Conservation (phyloP, 1,140 invertebrate species). For the Paraescarpia echinospica region DNA sequence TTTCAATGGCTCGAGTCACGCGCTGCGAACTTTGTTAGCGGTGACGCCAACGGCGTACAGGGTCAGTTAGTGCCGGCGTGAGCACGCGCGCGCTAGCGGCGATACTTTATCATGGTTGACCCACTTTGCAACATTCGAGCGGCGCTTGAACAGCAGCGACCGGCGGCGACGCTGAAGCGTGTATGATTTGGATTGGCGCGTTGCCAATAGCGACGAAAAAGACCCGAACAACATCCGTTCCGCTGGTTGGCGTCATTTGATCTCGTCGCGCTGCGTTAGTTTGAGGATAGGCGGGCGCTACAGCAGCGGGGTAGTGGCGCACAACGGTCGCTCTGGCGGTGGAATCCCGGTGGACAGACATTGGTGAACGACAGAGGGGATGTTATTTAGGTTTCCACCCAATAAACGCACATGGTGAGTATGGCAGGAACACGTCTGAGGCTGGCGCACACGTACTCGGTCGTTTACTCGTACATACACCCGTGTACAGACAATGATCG, state of each 20-base stretch:
- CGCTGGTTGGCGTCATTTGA: background rate
- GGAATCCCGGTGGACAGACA: background rate
- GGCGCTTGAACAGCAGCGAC: background rate
- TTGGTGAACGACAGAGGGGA: background rate
- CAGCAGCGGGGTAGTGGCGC: background rate
- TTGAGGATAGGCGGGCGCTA: background rate
- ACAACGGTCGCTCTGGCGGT: background rate
- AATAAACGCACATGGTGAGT: background rate
- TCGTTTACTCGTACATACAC: background rate
- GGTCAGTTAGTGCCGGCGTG: background rate
- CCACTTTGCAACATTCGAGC: background rate
- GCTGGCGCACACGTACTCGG: background rate
- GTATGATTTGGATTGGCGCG: background rate
- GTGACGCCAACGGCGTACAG: background rate
- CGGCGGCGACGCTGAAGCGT: background rate
- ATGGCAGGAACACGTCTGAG: background rate
- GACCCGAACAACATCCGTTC: background rate
- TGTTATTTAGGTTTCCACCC: background rate
- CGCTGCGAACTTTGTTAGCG: background rate
- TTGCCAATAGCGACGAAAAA: background rate
- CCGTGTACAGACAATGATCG: background rate
- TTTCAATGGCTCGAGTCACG: background rate
- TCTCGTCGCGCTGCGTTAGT: background rate
- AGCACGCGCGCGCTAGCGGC: background rate
- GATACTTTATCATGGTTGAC: slow-evolving; percentile 1